Evolutionary conservation across 2,113 vertebrate genomes (phyloP).

Genomic region (Sapajus apella): DNA sequence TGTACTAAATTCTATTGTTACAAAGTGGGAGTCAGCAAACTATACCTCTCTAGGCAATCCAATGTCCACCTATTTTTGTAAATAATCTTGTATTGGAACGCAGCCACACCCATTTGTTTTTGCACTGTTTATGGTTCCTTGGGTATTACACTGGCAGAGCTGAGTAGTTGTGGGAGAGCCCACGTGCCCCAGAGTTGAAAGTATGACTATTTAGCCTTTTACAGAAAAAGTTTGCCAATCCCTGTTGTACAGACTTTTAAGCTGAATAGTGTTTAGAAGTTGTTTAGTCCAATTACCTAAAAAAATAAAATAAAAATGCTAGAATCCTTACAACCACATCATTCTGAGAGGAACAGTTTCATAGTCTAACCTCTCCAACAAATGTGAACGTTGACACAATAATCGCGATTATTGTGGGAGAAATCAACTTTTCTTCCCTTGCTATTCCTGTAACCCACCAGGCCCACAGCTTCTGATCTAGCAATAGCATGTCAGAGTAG

Average conservation of each 20-base stretch:
- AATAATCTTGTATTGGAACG: neutral
- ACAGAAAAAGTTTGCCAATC: neutral
- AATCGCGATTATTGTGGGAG: neutral
- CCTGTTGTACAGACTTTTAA: neutral
- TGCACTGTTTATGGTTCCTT: neutral
- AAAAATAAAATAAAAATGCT: neutral
- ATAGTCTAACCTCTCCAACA: neutral
- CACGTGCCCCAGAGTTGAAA: neutral
- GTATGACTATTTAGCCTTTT: neutral
- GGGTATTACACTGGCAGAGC: neutral
- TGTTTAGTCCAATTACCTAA: conserved; percentile 3
- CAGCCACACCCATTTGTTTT: neutral
- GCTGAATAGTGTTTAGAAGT: neutral
- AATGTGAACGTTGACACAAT: neutral
- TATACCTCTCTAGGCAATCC: neutral
- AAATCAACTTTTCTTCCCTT: neutral
- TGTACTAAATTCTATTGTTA: neutral
- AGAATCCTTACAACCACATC: neutral
- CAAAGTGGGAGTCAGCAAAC: neutral
- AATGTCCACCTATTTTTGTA: neutral
- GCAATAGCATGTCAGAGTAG: neutral
- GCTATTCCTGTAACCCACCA: neutral
- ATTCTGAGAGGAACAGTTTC: neutral
- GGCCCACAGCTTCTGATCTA: neutral
- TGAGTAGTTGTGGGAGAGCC: neutral